Conservation (phyloP, 2,888 invertebrate species). For the Chloromyia formosa region DNA sequence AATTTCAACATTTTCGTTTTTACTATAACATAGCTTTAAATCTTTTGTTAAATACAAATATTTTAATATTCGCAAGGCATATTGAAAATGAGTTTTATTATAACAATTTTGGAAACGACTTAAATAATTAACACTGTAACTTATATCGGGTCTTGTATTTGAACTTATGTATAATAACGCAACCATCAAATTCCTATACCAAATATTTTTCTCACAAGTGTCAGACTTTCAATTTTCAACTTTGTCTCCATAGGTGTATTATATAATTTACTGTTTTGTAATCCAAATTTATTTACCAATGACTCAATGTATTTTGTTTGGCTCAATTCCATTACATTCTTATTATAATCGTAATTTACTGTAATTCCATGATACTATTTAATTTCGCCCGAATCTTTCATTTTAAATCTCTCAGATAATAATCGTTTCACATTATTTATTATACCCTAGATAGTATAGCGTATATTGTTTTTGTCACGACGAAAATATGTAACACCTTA, state of each 20-base stretch:
- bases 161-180: conserved; percentile 55
- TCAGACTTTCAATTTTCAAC: conserved; percentile 42
- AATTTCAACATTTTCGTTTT: conserved; percentile 43
- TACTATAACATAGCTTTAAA: conserved; percentile 51
- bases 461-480: no score
- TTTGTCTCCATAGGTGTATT: conserved; percentile 46
- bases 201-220: conserved; percentile 14
- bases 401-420: conserved; percentile 9
- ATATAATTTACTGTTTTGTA: conserved; percentile 44
- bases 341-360: background rate
- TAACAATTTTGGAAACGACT: conserved; percentile 58
- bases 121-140: conserved; percentile 57
- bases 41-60: conserved; percentile 54
- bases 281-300: conserved; percentile 35
- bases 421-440: background rate
- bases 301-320: conserved; percentile 43
- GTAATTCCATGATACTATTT: conserved; percentile 10
- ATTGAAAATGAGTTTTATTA: conserved; percentile 52
- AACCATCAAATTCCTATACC: conserved; percentile 53
- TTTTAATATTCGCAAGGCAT: conserved; percentile 55
- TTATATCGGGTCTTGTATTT: conserved; percentile 56
- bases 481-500: no score
- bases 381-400: conserved; percentile 5
- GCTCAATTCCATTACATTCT: conserved; percentile 13
- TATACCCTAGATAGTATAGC: no score